phyloP scores from a whole-genome alignment of 2,888 invertebrate genomes.

The Unio delphinus region DNA sequence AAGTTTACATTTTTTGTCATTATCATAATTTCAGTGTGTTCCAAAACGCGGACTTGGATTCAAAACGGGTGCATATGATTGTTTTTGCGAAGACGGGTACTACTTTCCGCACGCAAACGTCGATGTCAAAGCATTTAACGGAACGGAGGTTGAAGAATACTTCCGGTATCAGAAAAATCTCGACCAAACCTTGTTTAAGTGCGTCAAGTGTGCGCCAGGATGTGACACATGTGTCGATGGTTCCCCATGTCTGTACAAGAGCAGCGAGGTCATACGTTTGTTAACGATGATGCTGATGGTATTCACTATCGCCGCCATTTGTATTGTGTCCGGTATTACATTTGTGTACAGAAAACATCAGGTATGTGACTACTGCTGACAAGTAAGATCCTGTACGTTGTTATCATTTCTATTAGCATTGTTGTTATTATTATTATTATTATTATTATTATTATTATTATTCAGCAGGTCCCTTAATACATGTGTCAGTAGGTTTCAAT shows the following conservation, averaged over 20 bases:
- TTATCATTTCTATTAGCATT: no score
- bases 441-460: no score
- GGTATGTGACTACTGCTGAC: slow-evolving; percentile 7
- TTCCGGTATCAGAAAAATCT: slow-evolving; percentile 16
- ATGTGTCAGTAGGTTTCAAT: no score
- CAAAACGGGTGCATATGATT: slow-evolving; percentile 55
- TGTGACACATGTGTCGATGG: slow-evolving; percentile 57
- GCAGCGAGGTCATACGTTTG: slow-evolving; percentile 24
- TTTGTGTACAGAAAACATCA: slow-evolving; percentile 15
- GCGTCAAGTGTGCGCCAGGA: slow-evolving; percentile 52
- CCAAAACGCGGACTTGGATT: slow-evolving; percentile 51
- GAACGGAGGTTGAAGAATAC: slow-evolving; percentile 41
- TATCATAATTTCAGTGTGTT: slow-evolving; percentile 42
- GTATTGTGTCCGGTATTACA: slow-evolving; percentile 17
- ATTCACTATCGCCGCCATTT: slow-evolving; percentile 18
- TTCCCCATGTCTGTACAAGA: slow-evolving; percentile 55
- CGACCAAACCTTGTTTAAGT: slow-evolving; percentile 30
- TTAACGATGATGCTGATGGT: slow-evolving; percentile 33
- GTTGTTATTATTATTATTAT: no score
- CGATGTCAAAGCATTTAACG: slow-evolving; percentile 38
- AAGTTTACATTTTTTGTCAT: slow-evolving; percentile 1
- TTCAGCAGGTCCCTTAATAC: no score
- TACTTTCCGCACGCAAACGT: slow-evolving; percentile 58
- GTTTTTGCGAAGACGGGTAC: slow-evolving; percentile 53
- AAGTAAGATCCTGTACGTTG: no score